Evolutionary conservation across 2,113 vertebrate species (phyloP), one percentile per base, ranked within the genome.

Genomic region (Dipodomys spectabilis): DNA sequence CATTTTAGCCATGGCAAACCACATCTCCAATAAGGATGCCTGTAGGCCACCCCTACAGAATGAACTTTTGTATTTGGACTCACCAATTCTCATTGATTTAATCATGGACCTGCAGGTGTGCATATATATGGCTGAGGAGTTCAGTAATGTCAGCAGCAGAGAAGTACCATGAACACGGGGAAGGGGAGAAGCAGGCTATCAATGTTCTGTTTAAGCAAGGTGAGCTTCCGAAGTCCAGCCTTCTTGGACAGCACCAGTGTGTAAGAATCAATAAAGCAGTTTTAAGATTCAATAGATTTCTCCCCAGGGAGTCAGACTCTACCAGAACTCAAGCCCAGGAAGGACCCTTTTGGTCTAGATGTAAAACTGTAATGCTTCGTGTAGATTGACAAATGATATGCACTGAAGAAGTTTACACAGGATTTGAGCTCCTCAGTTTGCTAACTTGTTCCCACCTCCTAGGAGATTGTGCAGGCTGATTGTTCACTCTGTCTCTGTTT

Each of bases 241-340:
- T 69, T 69, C 12, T 35, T 12, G 79, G n/a, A 30, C 27, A 78
- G 81, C 25, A 22, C 87, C 35, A 49, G 5, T 53, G 30, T 8
- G 28, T 57, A 39, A 53, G 67, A 88, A 71, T 87, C 86, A 85
- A 80, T 79, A 49, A 80, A 92, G n/a, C 15, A 3, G 25, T 75
- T 95, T 82, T 30, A 85, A 74, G 49, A 89, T 89, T 87, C 82
- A 30, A 35, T 86, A 19, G 5, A 2, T 82, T 90, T 91, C 39
- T 85, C 57, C 16, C 60, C 35, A 92, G 82, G 72, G n/a, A 71
- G 71, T 77, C 28, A 35, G 85, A 30, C 18, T 95, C 62, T n/a
- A 71, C 78, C 13, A 39, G 64, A 91, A 39, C 65, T 82, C 87
- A n/a, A 39, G 39, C n/a, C 72, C 60, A 44, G 65, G n/a, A n/a